Evolutionary conservation across 2,113 vertebrate species (phyloP).

Genomic region (Perca schrenkii): DNA sequence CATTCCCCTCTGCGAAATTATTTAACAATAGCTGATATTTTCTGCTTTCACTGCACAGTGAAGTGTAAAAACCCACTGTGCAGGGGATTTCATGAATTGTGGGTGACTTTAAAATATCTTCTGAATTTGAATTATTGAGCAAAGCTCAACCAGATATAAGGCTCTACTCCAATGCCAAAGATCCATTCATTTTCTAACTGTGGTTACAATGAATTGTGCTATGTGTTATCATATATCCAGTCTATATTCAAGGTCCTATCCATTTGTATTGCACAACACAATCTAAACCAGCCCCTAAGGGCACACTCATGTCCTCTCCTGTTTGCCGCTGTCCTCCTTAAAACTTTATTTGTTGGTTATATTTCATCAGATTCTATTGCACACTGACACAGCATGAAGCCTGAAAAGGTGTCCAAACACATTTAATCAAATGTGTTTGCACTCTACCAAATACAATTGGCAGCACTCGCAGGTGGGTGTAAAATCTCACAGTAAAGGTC

Average conservation of each 20-base stretch:
- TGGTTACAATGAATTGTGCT: neutral
- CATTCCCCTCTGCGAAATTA: neutral
- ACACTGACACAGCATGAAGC: conserved; percentile 4
- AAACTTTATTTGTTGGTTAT: conserved; percentile 18
- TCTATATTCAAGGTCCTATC: neutral
- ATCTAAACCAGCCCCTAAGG: neutral
- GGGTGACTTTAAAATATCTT: neutral
- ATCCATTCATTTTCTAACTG: neutral
- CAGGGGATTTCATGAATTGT: neutral
- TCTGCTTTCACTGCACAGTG: neutral
- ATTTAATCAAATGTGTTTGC: conserved; percentile 39
- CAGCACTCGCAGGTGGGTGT: neutral
- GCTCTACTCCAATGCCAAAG: neutral
- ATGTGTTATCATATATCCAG: neutral
- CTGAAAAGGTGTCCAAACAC: conserved; percentile 36
- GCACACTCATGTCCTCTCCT: neutral
- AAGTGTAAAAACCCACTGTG: conserved; percentile 1
- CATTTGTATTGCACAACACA: neutral
- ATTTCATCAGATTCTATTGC: conserved; percentile 7
- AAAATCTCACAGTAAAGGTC: conserved; percentile 1
- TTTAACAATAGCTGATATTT: conserved; percentile 6
- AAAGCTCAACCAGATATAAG: neutral
- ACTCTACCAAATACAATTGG: conserved; percentile 12
- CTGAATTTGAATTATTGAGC: neutral
- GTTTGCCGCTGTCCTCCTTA: conserved; percentile 14